Evolutionary conservation across 2,797 vertebrate species (phyloP), one percentile per base, ranked within the genome.

Genomic region (Sylvia borin): DNA sequence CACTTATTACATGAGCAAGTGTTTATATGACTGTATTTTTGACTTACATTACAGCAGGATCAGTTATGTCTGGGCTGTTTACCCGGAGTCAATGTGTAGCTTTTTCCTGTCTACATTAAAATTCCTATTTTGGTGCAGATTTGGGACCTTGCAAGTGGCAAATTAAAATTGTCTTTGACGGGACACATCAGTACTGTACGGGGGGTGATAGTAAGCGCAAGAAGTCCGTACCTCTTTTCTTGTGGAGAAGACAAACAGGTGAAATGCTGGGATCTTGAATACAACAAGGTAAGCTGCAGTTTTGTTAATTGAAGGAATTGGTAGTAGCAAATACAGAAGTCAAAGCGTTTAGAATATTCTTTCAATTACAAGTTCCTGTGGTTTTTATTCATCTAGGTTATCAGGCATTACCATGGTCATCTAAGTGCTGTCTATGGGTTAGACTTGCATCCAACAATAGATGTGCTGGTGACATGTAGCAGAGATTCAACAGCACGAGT

Each of bases 161-260:
- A 99, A 90, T 97, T 99, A 89, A 99, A 99, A 86, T 97, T 99
- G 38, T 99, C 99, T 16, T 97, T 99, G 93, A 99, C 99, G 1
- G 99, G 99, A 50, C 99, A 99, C 97, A 99, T 99, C 96, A 99
- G 99, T 70, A 99, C 99, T 2, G 99, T 99, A 55, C 98, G 99
- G 7, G 99, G 99, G 0, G 99, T 99, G 84, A 99, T 99, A 3
- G 99, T 99, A 65, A 99, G 99, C 96, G 97, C 82, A 6, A 98
- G 99, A 75, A 99, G 99, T 96, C 99, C 99, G 0, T 99, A 99
- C 92, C 98, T 99, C 21, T 99, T 99, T 97, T 99, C 99, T 81
- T 99, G 99, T 88, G 99, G 99, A 72, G 99, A 99, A 96, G 99
- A 99, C 98, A 99, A 99, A 80, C 99, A 99, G 78, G 99, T 99